These are phyloP conservation scores for Limnothrissa miodon DNA, from an alignment of 2,113 vertebrate genomes.

Conservation along the genomic window DNA sequence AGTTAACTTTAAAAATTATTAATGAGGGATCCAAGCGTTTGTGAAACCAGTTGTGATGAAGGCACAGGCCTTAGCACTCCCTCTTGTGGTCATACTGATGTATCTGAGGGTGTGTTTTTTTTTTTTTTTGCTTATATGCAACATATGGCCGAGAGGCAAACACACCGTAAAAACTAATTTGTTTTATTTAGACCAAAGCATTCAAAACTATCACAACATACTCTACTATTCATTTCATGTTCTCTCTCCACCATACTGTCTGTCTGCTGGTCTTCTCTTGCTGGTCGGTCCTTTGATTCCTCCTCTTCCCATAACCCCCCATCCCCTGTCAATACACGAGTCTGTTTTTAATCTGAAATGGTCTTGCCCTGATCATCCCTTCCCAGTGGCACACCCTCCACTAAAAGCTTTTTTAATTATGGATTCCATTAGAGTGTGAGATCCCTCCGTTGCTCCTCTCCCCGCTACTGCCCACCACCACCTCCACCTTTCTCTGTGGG, in stretches of 20 bases:
- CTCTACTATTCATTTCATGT: background rate
- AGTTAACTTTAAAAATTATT: no score
- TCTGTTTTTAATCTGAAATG: conserved; percentile 26
- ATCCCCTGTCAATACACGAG: background rate
- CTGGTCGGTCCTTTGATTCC: background rate
- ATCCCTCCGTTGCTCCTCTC: background rate
- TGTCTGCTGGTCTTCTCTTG: background rate
- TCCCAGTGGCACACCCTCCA: conserved; percentile 58
- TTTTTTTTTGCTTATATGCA: background rate
- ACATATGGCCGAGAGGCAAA: background rate
- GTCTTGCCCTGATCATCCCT: conserved; percentile 38
- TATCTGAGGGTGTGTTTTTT: background rate
- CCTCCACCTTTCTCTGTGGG: conserved; percentile 51
- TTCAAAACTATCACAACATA: background rate
- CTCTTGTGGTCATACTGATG: background rate
- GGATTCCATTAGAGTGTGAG: conserved; percentile 61
- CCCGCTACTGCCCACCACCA: conserved; percentile 45
- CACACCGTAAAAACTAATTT: background rate
- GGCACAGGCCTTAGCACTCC: background rate
- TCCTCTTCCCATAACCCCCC: background rate
- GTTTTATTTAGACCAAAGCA: background rate
- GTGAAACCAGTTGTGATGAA: background rate
- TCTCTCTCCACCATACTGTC: background rate
- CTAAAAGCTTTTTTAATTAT: conserved; percentile 81
- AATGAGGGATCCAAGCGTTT: background rate